Base-by-base conservation (phyloP, 1,140 invertebrate genomes). In the Caenorhabditis inopinata region DNA sequence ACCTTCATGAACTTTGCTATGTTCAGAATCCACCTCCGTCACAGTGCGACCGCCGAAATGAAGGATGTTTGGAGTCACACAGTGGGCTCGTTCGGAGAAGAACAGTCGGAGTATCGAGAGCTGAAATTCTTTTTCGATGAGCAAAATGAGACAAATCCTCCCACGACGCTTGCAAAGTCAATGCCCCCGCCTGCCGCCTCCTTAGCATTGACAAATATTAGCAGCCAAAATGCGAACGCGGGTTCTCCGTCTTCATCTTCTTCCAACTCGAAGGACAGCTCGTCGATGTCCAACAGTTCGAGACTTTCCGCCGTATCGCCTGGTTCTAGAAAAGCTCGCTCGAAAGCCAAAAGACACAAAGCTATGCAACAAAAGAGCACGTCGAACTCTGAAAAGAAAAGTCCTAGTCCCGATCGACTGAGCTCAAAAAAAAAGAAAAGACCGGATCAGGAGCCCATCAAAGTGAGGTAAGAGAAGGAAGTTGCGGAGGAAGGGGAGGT, bases 81-180 rank as follows among this genome's bases (percentile, higher is more conserved):
- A 21, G n/a, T 68, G 32, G 58, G 58, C 35, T 38, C 58, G 4
- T 68, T 68, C 12, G 58, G 58, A 18, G 58, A 68, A 29, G 58
- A 68, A 16, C 14, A 35, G n/a, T 68, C 58, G n/a, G 58, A 68
- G 23, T 68, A 68, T 18, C 29, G 58, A 42, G 58, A 68, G n/a
- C 7, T 68, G 2, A 35, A 38, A 1, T 68, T 68, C 58, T 38
- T 68, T 42, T 68, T 68, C 32, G 32, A 68, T 29, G 58, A 68
- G 27, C 18, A 68, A 21, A 32, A 21, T 9, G 27, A 42, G n/a
- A 29, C n/a, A 7, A 9, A 38, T 5, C 2, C 35, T 11, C 2
- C 35, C 1, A 14, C 16, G 1, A 35, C 27, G 3, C 9, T 21
- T 58, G 32, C 29, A 68, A 25, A 7, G 3, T 6, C 32, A 68